These are phyloP conservation scores for Smutsia temminckii DNA, from an alignment of 2,797 vertebrate species.

Conservation along the genomic window DNA sequence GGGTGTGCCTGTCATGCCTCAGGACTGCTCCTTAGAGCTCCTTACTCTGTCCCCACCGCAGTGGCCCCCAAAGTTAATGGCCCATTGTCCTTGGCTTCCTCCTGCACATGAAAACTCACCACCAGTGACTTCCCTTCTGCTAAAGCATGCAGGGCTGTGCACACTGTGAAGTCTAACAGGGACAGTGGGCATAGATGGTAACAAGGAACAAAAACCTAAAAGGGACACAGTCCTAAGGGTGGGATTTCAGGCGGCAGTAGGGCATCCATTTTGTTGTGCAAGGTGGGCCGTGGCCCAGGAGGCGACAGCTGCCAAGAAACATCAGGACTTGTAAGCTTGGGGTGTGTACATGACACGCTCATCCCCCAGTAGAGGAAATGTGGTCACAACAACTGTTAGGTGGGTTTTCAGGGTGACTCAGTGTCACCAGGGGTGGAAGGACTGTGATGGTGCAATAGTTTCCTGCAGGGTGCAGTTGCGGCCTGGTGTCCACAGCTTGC, in stretches of 20 bases:
- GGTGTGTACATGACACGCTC: neutral
- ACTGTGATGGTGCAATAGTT: neutral
- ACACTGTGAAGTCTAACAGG: fast-evolving
- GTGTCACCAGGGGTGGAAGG: constrained; percentile 22
- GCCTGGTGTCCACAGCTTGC: neutral
- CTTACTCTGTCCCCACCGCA: neutral
- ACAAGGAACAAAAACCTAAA: neutral
- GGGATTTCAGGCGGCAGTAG: neutral
- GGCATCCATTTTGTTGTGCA: fast-evolving
- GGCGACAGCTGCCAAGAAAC: neutral
- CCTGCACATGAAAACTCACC: neutral
- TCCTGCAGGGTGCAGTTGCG: neutral
- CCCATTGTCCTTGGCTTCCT: neutral
- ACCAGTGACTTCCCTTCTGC: neutral
- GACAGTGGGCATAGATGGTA: fast-evolving
- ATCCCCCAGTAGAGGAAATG: constrained; percentile 48
- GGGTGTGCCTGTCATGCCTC: fast-evolving
- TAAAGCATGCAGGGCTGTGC: fast-evolving
- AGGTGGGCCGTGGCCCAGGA: neutral
- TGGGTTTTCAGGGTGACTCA: constrained; percentile 52
- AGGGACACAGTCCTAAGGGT: too few species aligned
- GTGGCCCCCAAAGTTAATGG: neutral
- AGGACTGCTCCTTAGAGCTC: neutral
- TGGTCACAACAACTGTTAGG: constrained; percentile 17
- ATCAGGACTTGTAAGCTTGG: fast-evolving